Percentiles rank a stretch among this genome's conserved stretches.
Conservation (phyloP, 2,888 invertebrate species). For the Lasioglossum leucozonium region DNA sequence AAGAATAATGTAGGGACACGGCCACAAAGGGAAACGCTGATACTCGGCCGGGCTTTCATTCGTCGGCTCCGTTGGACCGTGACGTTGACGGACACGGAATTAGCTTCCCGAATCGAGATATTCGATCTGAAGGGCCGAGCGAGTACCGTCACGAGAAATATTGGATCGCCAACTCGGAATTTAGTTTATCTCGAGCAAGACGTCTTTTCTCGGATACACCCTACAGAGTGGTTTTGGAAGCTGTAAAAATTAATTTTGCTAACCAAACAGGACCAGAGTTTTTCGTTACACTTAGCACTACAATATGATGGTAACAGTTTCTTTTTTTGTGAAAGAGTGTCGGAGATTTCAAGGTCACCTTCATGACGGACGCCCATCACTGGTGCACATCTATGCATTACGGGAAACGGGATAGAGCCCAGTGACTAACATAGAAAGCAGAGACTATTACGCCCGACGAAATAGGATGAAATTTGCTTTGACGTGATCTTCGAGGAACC, state of each 20-base stretch:
- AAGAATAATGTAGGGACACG: conserved; percentile 8
- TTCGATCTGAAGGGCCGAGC: background rate
- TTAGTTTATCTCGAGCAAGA: background rate
- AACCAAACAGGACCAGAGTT: too few relatives aligned
- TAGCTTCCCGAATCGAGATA: conserved; percentile 6
- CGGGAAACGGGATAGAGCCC: background rate
- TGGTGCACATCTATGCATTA: background rate
- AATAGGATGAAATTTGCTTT: conserved; percentile 51
- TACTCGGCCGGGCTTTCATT: background rate
- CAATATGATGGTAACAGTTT: too few relatives aligned
- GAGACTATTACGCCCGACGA: conserved; percentile 40
- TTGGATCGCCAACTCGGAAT: background rate
- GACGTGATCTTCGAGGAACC: conserved; percentile 46
- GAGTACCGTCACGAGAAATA: background rate
- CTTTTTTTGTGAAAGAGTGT: too few relatives aligned
- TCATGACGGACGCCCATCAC: too few relatives aligned
- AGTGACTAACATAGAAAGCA: conserved; percentile 22
- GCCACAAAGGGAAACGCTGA: background rate
- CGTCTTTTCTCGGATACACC: too few relatives aligned
- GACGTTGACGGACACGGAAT: conserved; percentile 1
- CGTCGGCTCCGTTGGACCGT: background rate
- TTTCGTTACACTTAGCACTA: too few relatives aligned
- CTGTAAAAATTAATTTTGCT: too few relatives aligned
- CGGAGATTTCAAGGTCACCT: too few relatives aligned
- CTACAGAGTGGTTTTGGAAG: too few relatives aligned